A percentile compares a stretch with the other conserved stretches of the same genome.
phyloP scores from a whole-genome alignment of 2,113 vertebrate genomes.

The Ancistrus triradiatus region DNA sequence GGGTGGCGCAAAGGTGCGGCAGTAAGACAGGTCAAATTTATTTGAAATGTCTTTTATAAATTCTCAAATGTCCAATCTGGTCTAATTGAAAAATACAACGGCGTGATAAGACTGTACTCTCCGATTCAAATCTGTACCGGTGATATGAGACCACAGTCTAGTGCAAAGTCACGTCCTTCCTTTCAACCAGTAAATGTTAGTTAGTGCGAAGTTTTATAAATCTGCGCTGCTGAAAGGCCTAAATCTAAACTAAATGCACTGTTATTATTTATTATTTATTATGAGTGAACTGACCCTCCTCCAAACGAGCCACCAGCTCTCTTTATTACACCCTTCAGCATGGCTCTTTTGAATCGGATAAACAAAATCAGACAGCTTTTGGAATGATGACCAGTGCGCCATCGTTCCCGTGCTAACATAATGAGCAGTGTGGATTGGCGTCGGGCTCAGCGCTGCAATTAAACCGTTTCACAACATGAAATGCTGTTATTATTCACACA shows the following conservation, averaged over 20 bases:
- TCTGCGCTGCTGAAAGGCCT: not conserved
- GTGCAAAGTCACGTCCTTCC: not conserved
- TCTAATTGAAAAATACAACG: too few species aligned
- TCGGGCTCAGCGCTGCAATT: slow-evolving; percentile 29
- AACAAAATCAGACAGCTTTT: slow-evolving; percentile 31
- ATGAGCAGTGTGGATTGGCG: slow-evolving; percentile 19
- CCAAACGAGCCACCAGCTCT: not conserved
- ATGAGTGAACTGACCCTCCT: not conserved
- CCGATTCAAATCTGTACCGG: too few species aligned
- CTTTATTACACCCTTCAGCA: slow-evolving; percentile 11
- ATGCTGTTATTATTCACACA: slow-evolving; percentile 30
- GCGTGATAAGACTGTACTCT: too few species aligned
- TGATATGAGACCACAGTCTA: too few species aligned
- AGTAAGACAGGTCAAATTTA: too few species aligned
- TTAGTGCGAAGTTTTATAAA: not conserved
- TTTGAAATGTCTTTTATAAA: too few species aligned
- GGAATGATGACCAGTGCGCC: slow-evolving; percentile 10
- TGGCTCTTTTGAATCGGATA: not conserved
- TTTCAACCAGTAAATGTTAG: too few species aligned
- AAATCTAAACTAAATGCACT: not conserved
- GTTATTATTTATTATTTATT: slow-evolving; percentile 13
- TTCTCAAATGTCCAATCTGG: too few species aligned
- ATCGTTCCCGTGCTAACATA: slow-evolving; percentile 1
- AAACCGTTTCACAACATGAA: slow-evolving; percentile 36
- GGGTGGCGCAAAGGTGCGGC: too few species aligned